phyloP scores from a whole-genome alignment of 1,140 invertebrate genomes.

The Laupala kohalensis region DNA sequence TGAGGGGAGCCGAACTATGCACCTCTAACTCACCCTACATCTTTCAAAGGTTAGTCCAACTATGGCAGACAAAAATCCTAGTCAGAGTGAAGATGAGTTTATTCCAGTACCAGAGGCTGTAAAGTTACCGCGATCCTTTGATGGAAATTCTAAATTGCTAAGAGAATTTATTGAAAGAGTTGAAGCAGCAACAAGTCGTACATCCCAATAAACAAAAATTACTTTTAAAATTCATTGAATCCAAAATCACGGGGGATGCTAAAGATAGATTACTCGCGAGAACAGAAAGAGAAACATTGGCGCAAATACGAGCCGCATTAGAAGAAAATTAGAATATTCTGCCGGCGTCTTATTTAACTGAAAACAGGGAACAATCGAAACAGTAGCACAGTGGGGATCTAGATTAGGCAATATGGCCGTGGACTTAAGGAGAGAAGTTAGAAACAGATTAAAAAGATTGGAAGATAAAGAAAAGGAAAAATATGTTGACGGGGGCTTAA shows the following conservation, averaged over 20 bases:
- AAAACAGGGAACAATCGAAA: not conserved
- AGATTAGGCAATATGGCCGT: too few species aligned
- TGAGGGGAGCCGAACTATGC: not conserved
- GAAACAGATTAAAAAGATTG: not conserved
- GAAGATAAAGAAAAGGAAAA: not conserved
- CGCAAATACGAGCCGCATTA: not conserved
- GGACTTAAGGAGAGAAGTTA: too few species aligned
- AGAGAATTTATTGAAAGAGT: not conserved
- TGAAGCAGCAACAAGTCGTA: not conserved
- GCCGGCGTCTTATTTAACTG: not conserved
- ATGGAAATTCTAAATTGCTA: not conserved
- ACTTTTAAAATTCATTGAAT: not conserved
- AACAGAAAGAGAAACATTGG: not conserved
- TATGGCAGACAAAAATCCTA: not conserved
- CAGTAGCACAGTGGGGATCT: not conserved
- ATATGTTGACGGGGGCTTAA: not conserved
- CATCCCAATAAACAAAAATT: not conserved
- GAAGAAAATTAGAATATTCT: slow-evolving; percentile 2
- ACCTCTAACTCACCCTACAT: not conserved
- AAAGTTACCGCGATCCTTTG: not conserved
- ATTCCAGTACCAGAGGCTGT: not conserved
- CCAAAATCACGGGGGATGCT: not conserved
- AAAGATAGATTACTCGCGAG: not conserved
- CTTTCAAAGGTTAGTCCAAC: not conserved
- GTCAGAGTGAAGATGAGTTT: not conserved